These are phyloP conservation scores for Drosophila guanche DNA, from an alignment of 1,140 invertebrate species.

Conservation along the genomic window DNA sequence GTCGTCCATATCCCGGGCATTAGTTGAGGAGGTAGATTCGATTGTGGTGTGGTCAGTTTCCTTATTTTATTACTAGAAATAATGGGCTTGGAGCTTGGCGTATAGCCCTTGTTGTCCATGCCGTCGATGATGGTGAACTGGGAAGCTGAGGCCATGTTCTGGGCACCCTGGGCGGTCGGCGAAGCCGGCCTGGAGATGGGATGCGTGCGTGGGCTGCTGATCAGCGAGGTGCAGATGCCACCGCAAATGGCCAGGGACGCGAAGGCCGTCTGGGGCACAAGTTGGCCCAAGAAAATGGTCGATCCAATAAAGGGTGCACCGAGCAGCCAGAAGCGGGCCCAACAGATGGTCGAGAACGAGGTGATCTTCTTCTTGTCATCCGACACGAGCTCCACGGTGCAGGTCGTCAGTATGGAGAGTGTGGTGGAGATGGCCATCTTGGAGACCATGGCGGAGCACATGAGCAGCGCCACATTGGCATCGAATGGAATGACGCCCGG, in stretches of 20 bases:
- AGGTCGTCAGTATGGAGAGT: slow-evolving; percentile 81
- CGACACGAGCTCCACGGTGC: slow-evolving; percentile 76
- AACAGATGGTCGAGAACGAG: slow-evolving; percentile 80
- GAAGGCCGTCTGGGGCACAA: slow-evolving; percentile 78
- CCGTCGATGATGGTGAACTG: slow-evolving; percentile 72
- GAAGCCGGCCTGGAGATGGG: slow-evolving; percentile 57
- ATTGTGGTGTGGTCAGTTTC: slow-evolving; percentile 73
- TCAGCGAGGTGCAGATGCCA: slow-evolving; percentile 70
- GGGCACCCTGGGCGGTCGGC: slow-evolving; percentile 43
- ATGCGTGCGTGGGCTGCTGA: slow-evolving; percentile 78
- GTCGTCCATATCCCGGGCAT: slow-evolving; percentile 83
- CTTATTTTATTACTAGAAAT: slow-evolving; percentile 57
- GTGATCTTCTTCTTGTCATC: slow-evolving; percentile 77
- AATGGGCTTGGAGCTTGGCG: slow-evolving; percentile 57
- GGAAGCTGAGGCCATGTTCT: slow-evolving; percentile 66
- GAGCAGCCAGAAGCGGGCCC: slow-evolving; percentile 82
- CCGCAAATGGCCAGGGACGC: slow-evolving; percentile 75
- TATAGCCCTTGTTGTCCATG: slow-evolving; percentile 74
- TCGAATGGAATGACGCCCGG: slow-evolving; percentile 60
- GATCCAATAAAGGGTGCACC: slow-evolving; percentile 80
- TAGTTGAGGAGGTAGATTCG: slow-evolving; percentile 82
- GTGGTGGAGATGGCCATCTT: slow-evolving; percentile 81
- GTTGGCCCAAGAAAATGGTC: slow-evolving; percentile 72
- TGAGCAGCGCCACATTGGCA: slow-evolving; percentile 71
- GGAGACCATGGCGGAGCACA: slow-evolving; percentile 81